Evolutionary conservation across 2,888 invertebrate genomes (phyloP).

Genomic region (Phlogophora meticulosa): DNA sequence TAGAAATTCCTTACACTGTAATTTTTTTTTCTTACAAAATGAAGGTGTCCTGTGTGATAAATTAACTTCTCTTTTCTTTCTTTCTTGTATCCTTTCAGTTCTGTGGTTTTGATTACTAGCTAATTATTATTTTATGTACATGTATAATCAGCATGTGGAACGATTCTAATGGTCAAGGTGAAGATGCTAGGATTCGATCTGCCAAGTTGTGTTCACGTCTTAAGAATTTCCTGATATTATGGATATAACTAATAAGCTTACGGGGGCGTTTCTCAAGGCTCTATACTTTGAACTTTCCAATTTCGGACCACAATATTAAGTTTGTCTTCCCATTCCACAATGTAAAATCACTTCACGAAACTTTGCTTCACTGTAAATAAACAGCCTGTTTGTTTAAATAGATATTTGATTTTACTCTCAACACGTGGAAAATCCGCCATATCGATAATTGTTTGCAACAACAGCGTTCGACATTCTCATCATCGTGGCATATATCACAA

Average conservation of each 20-base stretch:
- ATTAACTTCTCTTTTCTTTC: too few relatives aligned
- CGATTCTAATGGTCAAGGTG: slow-evolving; percentile 35
- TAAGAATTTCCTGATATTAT: slow-evolving; percentile 1
- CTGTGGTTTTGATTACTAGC: background rate
- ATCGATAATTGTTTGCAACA: slow-evolving; percentile 44
- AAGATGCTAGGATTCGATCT: slow-evolving; percentile 19
- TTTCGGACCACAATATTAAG: background rate
- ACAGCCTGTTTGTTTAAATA: slow-evolving; percentile 10
- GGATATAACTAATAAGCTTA: background rate
- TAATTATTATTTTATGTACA: background rate
- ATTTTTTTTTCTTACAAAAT: too few relatives aligned
- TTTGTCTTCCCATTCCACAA: background rate
- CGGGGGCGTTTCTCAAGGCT: slow-evolving; percentile 33
- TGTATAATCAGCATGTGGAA: slow-evolving; percentile 14
- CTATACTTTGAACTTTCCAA: slow-evolving; percentile 14
- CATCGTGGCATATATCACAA: slow-evolving; percentile 28
- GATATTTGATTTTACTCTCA: slow-evolving; percentile 19
- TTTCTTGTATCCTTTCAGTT: background rate
- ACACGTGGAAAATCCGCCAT: slow-evolving; percentile 36
- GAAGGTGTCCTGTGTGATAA: too few relatives aligned
- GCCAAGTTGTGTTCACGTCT: background rate
- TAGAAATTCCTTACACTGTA: too few relatives aligned
- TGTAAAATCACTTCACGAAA: background rate
- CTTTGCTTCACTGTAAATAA: slow-evolving; percentile 26
- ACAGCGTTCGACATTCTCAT: slow-evolving; percentile 37